Evolutionary conservation across 2,888 invertebrate genomes (phyloP).

Genomic region (Caenorhabditis macrosperma): DNA sequence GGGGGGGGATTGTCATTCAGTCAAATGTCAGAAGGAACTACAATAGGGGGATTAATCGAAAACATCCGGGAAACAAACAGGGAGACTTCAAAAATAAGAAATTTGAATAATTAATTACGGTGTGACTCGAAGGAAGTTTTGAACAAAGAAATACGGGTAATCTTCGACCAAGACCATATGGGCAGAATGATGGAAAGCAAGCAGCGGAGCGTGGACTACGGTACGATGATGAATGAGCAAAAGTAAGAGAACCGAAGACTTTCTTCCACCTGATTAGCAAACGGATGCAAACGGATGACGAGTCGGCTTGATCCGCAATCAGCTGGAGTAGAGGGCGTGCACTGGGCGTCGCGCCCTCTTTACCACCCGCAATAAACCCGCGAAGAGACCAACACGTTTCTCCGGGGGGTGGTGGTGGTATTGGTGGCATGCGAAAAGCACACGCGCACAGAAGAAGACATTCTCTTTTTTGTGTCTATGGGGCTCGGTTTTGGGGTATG

Average conservation of each 20-base stretch:
- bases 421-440: constrained; percentile 39
- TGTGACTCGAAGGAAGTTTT: too few species aligned
- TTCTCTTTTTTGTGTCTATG: constrained; percentile 30
- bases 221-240: constrained; percentile 25
- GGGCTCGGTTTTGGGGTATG: constrained; percentile 15
- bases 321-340: constrained; percentile 17
- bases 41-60: background rate
- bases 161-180: constrained; percentile 3
- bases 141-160: background rate
- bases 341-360: background rate
- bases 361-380: background rate
- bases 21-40: background rate
- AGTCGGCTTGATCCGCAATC: constrained; percentile 18
- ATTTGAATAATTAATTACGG: too few species aligned
- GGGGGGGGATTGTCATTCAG: too few species aligned
- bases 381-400: constrained; percentile 31
- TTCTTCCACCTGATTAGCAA: constrained; percentile 28
- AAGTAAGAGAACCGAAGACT: constrained; percentile 11
- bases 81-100: too few species aligned
- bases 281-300: constrained; percentile 1
- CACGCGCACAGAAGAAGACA: constrained; percentile 30
- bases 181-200: background rate
- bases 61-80: background rate
- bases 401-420: constrained; percentile 16
- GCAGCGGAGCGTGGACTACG: background rate